Conservation (phyloP, 1,140 invertebrate genomes). For the Lepidurus apus region DNA sequence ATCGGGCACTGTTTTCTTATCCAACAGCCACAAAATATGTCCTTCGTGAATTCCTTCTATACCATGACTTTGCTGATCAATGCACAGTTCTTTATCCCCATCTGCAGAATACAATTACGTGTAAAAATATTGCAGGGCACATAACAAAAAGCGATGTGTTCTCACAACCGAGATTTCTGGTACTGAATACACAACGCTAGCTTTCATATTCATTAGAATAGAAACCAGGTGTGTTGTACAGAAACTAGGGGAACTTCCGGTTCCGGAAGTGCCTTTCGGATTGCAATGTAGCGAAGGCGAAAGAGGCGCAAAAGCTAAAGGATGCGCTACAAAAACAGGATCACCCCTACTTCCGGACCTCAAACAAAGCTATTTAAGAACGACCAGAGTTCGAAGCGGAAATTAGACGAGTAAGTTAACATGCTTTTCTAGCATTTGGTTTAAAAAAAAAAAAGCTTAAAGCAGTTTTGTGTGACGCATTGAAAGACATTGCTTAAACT, state of each 20-base stretch:
- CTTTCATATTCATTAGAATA: background rate
- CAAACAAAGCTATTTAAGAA: too few species aligned
- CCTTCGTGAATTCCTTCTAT: slow-evolving; percentile 44
- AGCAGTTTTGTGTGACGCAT: too few species aligned
- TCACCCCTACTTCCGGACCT: too few species aligned
- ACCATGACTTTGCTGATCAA: slow-evolving; percentile 47
- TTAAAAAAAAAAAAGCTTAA: too few species aligned
- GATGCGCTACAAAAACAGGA: too few species aligned
- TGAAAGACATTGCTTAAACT: too few species aligned
- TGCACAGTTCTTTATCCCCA: slow-evolving; percentile 37
- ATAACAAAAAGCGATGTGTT: background rate
- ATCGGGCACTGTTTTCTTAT: slow-evolving; percentile 41
- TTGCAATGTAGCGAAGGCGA: too few species aligned
- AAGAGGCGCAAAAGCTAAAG: too few species aligned
- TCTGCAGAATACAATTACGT: background rate
- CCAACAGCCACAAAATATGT: slow-evolving; percentile 46
- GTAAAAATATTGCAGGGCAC: background rate
- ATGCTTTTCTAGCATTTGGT: too few species aligned
- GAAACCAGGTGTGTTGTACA: background rate
- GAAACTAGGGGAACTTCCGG: background rate
- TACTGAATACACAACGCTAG: background rate
- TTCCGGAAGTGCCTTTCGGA: too few species aligned
- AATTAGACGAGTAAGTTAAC: too few species aligned
- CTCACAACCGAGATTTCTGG: background rate
- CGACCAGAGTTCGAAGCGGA: too few species aligned